A percentile compares a stretch with the other conserved stretches of the same genome.
phyloP scores from a whole-genome alignment of 2,113 vertebrate species.

The Papio anubis region DNA sequence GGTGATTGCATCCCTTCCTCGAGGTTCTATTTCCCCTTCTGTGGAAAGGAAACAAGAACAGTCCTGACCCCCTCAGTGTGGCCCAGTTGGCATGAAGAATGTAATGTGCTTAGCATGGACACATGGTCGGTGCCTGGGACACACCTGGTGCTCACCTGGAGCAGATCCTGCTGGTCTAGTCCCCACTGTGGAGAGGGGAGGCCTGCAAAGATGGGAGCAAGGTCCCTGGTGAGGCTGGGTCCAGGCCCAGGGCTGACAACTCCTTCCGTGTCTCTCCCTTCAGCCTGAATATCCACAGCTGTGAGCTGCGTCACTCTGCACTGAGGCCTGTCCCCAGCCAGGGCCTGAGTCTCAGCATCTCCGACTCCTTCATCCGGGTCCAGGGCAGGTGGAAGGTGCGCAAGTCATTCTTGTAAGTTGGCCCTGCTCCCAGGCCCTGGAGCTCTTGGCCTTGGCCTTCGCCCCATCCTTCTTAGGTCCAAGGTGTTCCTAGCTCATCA shows the following conservation, averaged over 20 bases:
- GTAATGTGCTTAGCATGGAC: accelerated
- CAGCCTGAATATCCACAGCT: slow-evolving; percentile 77
- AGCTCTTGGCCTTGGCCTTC: neutral
- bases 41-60: neutral
- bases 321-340: slow-evolving; percentile 56
- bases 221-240: neutral
- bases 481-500: neutral
- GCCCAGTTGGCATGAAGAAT: neutral
- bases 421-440: neutral
- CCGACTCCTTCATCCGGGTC: slow-evolving; percentile 67
- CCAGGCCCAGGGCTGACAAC: accelerated
- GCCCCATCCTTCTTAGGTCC: neutral
- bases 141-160: neutral
- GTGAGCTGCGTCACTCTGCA: slow-evolving; percentile 46
- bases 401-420: slow-evolving; percentile 60
- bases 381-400: slow-evolving; percentile 74
- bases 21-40: neutral
- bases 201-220: neutral
- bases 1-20: neutral
- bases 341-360: slow-evolving; percentile 80
- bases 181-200: accelerated
- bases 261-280: neutral
- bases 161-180: neutral
- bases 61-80: neutral
- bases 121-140: accelerated